Percentiles rank a stretch among this genome's conserved stretches.
phyloP scores from a whole-genome alignment of 2,888 invertebrate genomes.

The Nomada goodeniana region DNA sequence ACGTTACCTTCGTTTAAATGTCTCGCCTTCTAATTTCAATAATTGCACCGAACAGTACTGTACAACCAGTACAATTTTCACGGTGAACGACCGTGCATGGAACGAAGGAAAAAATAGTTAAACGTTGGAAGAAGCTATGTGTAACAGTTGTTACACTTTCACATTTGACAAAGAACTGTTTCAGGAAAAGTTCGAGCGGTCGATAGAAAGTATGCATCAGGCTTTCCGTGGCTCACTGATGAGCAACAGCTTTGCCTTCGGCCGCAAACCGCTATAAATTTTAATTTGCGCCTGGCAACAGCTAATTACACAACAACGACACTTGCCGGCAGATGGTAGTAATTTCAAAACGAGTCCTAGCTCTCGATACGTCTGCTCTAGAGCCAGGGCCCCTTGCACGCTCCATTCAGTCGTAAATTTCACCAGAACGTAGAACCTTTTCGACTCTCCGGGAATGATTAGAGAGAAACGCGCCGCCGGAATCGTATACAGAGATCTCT shows the following conservation, averaged over 20 bases:
- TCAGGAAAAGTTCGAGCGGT: constrained; percentile 32
- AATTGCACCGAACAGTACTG: no score
- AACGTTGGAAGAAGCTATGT: neutral
- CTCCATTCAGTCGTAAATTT: constrained; percentile 1
- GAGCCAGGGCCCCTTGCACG: neutral
- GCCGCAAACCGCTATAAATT: constrained; percentile 36
- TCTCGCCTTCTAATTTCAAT: no score
- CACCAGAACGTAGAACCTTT: neutral
- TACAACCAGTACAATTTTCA: no score
- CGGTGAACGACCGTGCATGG: no score
- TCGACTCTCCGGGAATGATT: neutral
- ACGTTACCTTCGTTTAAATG: no score
- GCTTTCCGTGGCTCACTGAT: neutral
- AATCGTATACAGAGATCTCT: neutral
- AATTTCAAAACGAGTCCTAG: constrained; percentile 18
- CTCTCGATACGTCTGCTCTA: neutral
- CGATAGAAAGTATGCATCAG: constrained; percentile 35
- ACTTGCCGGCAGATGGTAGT: neutral
- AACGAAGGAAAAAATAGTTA: neutral
- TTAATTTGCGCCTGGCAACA: constrained; percentile 25
- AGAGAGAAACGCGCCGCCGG: neutral
- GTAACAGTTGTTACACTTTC: constrained; percentile 29
- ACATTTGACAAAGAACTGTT: constrained; percentile 45
- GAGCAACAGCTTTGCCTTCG: constrained; percentile 1
- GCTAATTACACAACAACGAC: constrained; percentile 39